Evolutionary conservation across 2,888 invertebrate species (phyloP), one percentile per base, ranked within the genome.

Genomic region (Agrochola lychnidis): DNA sequence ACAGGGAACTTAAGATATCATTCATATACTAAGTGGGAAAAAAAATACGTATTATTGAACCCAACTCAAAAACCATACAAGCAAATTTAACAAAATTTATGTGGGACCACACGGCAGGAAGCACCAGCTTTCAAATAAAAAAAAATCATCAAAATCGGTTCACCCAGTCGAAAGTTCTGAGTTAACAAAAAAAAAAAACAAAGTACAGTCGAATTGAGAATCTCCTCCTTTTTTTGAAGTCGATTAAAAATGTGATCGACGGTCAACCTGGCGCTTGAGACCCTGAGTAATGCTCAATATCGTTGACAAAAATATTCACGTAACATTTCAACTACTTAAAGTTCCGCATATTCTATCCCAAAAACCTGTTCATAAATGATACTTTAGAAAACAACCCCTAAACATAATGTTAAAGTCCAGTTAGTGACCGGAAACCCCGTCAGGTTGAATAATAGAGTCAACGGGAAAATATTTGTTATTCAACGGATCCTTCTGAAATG

Each of bases 361-460:
- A 36, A 59, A 83, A 48, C 45, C 30, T 36, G 45, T 69, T 57
- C 48, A 78, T 80, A 78, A 78, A 83, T 78, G 56, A 61, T 78
- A 78, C 66, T 80, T 79, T n/a, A 40, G 40, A 66, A 78, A 78
- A 61, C 64, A 48, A 61, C 36, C 30, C 14, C 59, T 51, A 70
- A 83, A 78, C 61, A 36, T 61, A 36, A 78, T 80, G 67, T 73
- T 84, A 59, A 79, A 84, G 67, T 42, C 84, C 67, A 70, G 73
- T 80, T 70, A 73, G 70, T 63, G 81, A 63, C 81, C 81, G 81
- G 81, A 84, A 80, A 80, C 73, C 59, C 62, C 45, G 63, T 63
- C 63, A 74, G 62, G 59, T 62, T 68, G 70, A 82, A 75, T 85
- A 72, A 82, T 84, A 81, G 63, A 84, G 75, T 74, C 57, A 63